phyloP scores from a whole-genome alignment of 2,113 vertebrate species.

The Pituophis catenifer region DNA sequence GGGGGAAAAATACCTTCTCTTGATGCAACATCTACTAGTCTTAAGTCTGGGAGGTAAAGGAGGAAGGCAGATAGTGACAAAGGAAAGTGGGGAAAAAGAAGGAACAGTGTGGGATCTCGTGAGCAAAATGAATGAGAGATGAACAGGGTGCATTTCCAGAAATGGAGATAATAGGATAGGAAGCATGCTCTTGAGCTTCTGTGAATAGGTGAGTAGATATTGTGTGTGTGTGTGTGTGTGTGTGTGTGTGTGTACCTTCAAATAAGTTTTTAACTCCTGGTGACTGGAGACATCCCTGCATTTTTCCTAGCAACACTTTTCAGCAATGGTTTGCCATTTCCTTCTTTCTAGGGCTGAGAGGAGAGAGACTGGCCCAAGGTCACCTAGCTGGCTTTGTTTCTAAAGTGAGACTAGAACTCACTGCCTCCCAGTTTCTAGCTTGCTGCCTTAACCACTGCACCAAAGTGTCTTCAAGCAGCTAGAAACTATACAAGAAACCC shows the following conservation, averaged over 20 bases:
- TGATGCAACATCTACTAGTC: background rate
- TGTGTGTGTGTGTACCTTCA: background rate
- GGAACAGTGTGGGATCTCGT: background rate
- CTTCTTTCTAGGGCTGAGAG: background rate
- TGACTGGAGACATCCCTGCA: background rate
- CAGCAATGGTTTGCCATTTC: background rate
- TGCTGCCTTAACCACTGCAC: background rate
- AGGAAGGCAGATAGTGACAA: background rate
- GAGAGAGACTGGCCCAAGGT: background rate
- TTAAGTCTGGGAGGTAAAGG: background rate
- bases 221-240: background rate
- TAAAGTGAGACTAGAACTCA: background rate
- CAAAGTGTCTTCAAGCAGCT: background rate
- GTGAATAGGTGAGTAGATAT: background rate
- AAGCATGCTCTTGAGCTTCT: background rate
- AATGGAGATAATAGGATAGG: background rate
- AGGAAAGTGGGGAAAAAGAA: background rate
- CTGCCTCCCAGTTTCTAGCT: background rate
- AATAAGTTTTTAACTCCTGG: background rate
- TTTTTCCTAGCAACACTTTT: background rate
- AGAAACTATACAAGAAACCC: background rate
- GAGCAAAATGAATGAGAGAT: background rate
- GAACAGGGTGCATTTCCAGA: background rate
- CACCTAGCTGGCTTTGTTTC: background rate
- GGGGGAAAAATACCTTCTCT: background rate